Conservation (phyloP, 2,797 vertebrate genomes). For the Lagocephalus sceleratus region DNA sequence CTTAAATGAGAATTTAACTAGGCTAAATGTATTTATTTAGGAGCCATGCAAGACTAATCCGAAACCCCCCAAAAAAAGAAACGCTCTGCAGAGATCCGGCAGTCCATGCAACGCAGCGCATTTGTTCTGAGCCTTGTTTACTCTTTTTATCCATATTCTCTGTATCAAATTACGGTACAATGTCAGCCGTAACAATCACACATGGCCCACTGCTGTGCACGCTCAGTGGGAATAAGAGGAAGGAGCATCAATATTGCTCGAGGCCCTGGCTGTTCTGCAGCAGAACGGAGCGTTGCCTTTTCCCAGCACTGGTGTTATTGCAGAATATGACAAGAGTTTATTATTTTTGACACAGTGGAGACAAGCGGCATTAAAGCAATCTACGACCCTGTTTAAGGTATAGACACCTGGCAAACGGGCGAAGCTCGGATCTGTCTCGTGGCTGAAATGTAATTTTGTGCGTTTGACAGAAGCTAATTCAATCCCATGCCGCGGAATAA, state of each 20-base stretch:
- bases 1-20: too few species aligned
- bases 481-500: slow-evolving; percentile 57
- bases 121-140: slow-evolving; percentile 36
- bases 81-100: slow-evolving; percentile 5
- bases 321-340: slow-evolving; percentile 71
- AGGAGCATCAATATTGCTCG: slow-evolving; percentile 64
- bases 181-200: slow-evolving; percentile 53
- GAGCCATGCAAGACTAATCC: too few species aligned
- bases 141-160: slow-evolving; percentile 39
- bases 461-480: slow-evolving; percentile 72
- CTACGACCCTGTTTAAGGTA: slow-evolving; percentile 67
- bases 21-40: too few species aligned
- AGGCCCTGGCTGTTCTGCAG: slow-evolving; percentile 52
- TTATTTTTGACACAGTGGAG: slow-evolving; percentile 70
- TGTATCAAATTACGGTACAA: slow-evolving; percentile 51
- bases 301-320: slow-evolving; percentile 67
- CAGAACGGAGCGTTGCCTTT: slow-evolving; percentile 46
- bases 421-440: slow-evolving; percentile 60
- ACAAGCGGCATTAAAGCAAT: slow-evolving; percentile 69
- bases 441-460: slow-evolving; percentile 69
- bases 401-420: slow-evolving; percentile 65
- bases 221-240: slow-evolving; percentile 52
- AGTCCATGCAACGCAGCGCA: slow-evolving; percentile 14
- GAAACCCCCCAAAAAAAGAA: too few species aligned
- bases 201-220: slow-evolving; percentile 48